phyloP scores from a whole-genome alignment of 2,888 invertebrate genomes.

The Cephus runcator region DNA sequence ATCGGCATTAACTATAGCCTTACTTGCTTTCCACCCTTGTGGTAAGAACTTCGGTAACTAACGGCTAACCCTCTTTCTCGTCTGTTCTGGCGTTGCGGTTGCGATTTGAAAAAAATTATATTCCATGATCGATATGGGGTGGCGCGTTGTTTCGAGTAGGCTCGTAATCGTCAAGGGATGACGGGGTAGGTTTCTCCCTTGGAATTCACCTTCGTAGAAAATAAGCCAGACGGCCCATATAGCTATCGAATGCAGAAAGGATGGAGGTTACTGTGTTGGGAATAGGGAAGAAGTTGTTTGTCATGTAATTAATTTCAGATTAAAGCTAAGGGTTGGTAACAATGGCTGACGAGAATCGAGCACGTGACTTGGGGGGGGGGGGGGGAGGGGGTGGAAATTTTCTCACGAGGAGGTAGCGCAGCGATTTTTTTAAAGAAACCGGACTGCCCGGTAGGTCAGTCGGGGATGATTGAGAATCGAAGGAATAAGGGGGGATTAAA shows the following conservation, averaged over 20 bases:
- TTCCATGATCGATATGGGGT: background rate
- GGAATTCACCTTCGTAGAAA: background rate
- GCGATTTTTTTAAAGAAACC: background rate
- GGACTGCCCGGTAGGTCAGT: background rate
- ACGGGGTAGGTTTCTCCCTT: background rate
- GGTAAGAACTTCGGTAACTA: background rate
- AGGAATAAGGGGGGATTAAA: background rate
- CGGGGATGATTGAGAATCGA: background rate
- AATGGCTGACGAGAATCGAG: background rate
- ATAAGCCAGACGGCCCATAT: background rate
- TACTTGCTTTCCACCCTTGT: background rate
- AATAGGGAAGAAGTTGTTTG: slow-evolving; percentile 40
- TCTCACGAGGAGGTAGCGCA: too few relatives aligned
- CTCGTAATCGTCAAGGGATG: background rate
- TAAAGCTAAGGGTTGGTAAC: slow-evolving; percentile 17
- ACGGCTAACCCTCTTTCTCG: background rate
- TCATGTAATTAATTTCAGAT: slow-evolving; percentile 50
- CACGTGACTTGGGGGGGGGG: background rate
- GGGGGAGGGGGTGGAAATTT: background rate
- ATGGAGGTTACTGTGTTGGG: background rate
- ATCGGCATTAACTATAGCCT: too few relatives aligned
- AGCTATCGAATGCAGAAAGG: background rate
- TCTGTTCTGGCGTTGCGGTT: slow-evolving; percentile 24
- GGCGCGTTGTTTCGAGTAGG: background rate
- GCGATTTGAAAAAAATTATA: background rate